Evolutionary conservation across 2,888 invertebrate genomes (phyloP), one percentile per base, ranked within the genome.

Genomic region (Leptopilina myrica): DNA sequence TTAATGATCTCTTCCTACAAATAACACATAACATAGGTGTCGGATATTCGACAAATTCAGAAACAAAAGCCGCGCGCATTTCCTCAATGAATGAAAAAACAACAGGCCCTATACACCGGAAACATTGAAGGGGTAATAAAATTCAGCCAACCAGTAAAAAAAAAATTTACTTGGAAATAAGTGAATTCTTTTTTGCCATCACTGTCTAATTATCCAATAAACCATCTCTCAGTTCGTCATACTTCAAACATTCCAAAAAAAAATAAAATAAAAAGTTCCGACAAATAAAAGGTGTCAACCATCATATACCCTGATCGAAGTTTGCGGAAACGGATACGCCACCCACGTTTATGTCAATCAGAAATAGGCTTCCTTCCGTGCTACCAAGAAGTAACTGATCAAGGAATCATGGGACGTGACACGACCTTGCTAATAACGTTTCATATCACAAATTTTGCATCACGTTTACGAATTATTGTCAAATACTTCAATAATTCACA

Each of bases 271-370:
- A 12, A 2, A 64, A 4, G 33, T 8, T 64, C 26, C 33, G 26
- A 12, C 12, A 64, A 33, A 40, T 26, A 11, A 64, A 64, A 33
- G 14, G 14, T 64, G 40, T 64, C 40, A 26, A 11, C 33, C 33
- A 33, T 33, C n/a, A 20, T 20, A 20, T 1, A 26, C 64, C 33
- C 33, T 40, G 33, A 26, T 56, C 12, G 33, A 73, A 56, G 53
- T 81, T 86, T 86, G 79, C 85, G 86, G 85, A 85, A 85, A 85
- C 86, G 87, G 85, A 86, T 86, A 85, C 78, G 81, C 83, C 83
- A 79, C 83, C 33, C 40, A 81, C 84, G 84, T 86, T 33, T 86
- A 86, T 79, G 78, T 82, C 84, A 83, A 85, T 85, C 83, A 77
- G 76, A 80, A 80, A 78, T 56, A 81, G 77, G 82, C 80, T 64